These are phyloP conservation scores for Leptosomus discolor DNA, from an alignment of 2,113 vertebrate species.

Conservation along the genomic window DNA sequence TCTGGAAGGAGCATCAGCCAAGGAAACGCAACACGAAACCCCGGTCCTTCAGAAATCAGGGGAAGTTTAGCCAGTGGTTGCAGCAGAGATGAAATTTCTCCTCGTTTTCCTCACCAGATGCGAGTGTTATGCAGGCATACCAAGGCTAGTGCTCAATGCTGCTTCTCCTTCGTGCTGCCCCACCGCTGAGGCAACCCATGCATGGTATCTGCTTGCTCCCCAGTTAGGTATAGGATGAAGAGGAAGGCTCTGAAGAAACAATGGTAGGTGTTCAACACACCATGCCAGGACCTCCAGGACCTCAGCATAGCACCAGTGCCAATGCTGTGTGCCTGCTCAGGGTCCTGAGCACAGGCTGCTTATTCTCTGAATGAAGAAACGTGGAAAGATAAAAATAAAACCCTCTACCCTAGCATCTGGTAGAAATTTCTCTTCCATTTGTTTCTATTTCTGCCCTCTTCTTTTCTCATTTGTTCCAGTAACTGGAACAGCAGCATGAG, in stretches of 20 bases:
- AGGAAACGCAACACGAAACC: background rate
- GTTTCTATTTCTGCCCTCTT: conserved; percentile 27
- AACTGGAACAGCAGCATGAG: background rate
- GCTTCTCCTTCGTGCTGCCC: background rate
- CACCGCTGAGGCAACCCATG: background rate
- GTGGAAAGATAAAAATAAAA: conserved; percentile 8
- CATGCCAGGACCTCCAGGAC: background rate
- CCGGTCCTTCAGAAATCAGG: background rate
- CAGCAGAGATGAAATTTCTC: background rate
- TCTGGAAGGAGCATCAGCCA: background rate
- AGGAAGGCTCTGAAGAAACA: background rate
- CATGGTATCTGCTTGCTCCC: background rate
- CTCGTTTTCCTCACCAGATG: background rate
- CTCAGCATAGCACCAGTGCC: background rate
- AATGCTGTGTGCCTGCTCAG: background rate
- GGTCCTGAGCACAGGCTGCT: background rate
- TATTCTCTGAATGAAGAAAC: background rate
- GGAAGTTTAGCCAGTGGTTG: background rate
- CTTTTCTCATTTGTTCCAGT: background rate
- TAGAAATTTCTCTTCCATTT: conserved; percentile 19
- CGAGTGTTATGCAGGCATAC: background rate
- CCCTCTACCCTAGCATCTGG: background rate
- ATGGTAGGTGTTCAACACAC: background rate
- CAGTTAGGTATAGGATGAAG: background rate
- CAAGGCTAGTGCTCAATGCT: background rate